Conservation (phyloP, 2,113 vertebrate species). For the Chiloscyllium plagiosum region DNA sequence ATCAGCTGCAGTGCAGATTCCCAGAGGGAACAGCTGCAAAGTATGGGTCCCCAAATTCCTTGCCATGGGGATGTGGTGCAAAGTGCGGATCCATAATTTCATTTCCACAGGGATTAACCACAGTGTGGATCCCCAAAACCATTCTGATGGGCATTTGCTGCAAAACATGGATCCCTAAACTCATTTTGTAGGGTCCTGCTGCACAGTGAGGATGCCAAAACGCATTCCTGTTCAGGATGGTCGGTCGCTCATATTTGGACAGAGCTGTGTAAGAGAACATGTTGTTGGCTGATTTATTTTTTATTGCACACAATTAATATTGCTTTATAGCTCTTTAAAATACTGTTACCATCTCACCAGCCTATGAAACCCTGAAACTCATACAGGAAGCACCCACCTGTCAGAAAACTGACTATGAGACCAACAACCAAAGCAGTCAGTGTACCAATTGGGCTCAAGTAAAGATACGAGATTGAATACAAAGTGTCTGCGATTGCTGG, state of each 20-base stretch:
- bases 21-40: background rate
- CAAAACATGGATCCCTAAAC: background rate
- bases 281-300: background rate
- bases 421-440: constrained; percentile 52
- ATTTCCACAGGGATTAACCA: background rate
- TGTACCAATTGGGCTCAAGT: constrained; percentile 55
- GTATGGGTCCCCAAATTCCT: background rate
- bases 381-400: constrained; percentile 50
- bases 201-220: background rate
- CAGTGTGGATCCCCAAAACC: background rate
- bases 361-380: background rate
- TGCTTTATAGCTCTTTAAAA: background rate
- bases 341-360: background rate
- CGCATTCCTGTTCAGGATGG: background rate
- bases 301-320: background rate
- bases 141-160: background rate
- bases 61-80: background rate
- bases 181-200: background rate
- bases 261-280: background rate
- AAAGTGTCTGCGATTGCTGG: constrained; percentile 58
- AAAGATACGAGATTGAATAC: constrained; percentile 69
- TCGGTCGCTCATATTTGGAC: background rate
- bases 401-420: constrained; percentile 54
- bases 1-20: too few relatives aligned
- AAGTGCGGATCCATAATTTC: too few relatives aligned